Percentiles rank a stretch among this genome's conserved stretches.
Conservation (phyloP, 2,113 vertebrate species). For the Dermatemys mawii region DNA sequence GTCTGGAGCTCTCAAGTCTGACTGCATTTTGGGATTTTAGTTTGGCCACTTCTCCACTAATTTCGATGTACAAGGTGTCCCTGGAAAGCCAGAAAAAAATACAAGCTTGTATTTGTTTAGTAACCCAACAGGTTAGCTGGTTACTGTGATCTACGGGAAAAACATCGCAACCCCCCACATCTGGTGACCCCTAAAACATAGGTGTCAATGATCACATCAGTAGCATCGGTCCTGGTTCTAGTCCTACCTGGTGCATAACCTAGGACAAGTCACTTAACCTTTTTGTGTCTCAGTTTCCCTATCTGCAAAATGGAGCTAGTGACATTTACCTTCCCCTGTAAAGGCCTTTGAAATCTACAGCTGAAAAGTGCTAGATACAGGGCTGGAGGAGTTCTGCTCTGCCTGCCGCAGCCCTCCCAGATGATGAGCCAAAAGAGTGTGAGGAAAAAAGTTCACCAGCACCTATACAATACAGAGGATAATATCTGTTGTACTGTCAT, state of each 20-base stretch:
- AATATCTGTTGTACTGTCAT: background rate
- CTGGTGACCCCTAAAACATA: background rate
- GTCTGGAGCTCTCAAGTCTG: background rate
- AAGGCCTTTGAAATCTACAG: background rate
- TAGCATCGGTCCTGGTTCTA: background rate
- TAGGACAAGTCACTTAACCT: background rate
- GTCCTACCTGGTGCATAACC: accelerated
- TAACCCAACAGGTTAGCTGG: background rate
- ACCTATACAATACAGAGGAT: background rate
- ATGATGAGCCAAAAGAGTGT: background rate
- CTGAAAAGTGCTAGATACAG: background rate
- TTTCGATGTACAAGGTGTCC: background rate
- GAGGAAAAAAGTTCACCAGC: background rate
- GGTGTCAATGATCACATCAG: background rate
- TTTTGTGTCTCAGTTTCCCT: background rate
- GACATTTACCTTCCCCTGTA: background rate
- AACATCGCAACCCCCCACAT: background rate
- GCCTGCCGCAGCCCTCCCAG: background rate
- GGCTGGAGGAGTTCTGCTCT: too few relatives aligned
- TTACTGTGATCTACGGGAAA: background rate
- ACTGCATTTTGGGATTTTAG: background rate
- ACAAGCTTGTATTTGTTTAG: background rate
- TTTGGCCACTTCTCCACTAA: background rate
- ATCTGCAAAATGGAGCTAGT: background rate
- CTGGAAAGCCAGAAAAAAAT: background rate